phyloP scores from a whole-genome alignment of 1,140 invertebrate genomes.

The Monochamus saltuarius region DNA sequence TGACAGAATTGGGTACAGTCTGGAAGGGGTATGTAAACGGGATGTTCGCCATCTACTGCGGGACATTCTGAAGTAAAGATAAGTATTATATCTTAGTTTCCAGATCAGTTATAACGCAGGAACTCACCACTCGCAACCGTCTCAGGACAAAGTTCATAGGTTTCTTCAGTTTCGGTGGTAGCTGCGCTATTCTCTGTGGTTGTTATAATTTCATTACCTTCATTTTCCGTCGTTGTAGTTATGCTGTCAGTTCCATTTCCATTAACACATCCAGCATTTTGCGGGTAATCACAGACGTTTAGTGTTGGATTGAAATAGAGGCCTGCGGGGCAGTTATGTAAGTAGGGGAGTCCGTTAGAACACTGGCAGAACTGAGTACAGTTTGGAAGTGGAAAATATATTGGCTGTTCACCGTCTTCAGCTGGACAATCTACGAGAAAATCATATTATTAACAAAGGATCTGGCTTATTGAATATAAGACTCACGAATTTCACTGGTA shows the following conservation, averaged over 20 bases:
- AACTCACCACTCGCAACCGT: too few relatives aligned
- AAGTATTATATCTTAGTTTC: background rate
- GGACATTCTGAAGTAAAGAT: constrained; percentile 10
- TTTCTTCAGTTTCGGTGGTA: too few relatives aligned
- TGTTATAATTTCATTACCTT: too few relatives aligned
- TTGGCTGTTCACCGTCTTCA: constrained; percentile 4
- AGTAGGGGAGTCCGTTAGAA: constrained; percentile 52
- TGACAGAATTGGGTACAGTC: constrained; percentile 61
- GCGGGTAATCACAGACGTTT: constrained; percentile 48
- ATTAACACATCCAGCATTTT: constrained; percentile 38
- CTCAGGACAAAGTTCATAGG: too few relatives aligned
- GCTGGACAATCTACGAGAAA: constrained; percentile 12
- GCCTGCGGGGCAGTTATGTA: constrained; percentile 46
- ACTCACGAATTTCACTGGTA: background rate
- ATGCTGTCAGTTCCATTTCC: background rate
- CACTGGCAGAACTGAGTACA: constrained; percentile 63
- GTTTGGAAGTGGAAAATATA: constrained; percentile 39
- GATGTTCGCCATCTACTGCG: constrained; percentile 18
- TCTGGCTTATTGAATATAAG: too few relatives aligned
- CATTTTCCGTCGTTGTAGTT: too few relatives aligned
- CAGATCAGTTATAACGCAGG: background rate
- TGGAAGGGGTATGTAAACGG: constrained; percentile 24
- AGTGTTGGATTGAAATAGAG: constrained; percentile 48
- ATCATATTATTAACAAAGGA: too few relatives aligned
- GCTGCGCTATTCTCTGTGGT: too few relatives aligned